These are phyloP conservation scores for Disparrhopalites patrizii DNA, from an alignment of 2,888 invertebrate genomes.

Conservation along the genomic window DNA sequence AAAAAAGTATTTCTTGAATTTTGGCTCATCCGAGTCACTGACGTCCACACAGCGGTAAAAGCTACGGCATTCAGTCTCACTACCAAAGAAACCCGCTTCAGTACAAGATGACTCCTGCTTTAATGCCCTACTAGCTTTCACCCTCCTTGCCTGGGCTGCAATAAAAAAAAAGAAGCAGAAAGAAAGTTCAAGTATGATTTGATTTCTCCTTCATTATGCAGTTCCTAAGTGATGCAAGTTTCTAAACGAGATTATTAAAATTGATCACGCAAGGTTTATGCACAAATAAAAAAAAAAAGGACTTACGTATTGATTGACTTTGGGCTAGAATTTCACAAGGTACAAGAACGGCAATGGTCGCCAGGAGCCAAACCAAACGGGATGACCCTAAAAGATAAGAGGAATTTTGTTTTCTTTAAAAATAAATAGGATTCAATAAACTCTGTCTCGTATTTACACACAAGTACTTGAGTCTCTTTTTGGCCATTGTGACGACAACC, in stretches of 20 bases:
- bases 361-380: slow-evolving; percentile 25
- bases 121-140: slow-evolving; percentile 14
- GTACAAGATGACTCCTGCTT: slow-evolving; percentile 9
- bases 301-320: slow-evolving; percentile 2
- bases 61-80: slow-evolving; percentile 31
- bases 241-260: neutral
- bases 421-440: too few species aligned
- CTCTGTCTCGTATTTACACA: too few species aligned
- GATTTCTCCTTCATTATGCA: neutral
- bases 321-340: neutral
- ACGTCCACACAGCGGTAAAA: slow-evolving; percentile 36
- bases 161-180: neutral
- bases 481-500: too few species aligned
- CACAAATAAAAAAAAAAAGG: neutral
- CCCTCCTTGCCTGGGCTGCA: slow-evolving; percentile 3
- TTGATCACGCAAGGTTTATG: neutral
- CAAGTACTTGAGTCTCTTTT: too few species aligned
- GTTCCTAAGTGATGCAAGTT: neutral
- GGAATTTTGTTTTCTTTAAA: too few species aligned
- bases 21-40: slow-evolving; percentile 12
- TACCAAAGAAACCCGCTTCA: slow-evolving; percentile 28
- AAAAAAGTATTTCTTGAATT: slow-evolving; percentile 32
- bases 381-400: slow-evolving; percentile 10
- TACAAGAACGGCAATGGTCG: neutral
- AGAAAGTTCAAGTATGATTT: neutral